A percentile compares a stretch with the other conserved stretches of the same genome.
phyloP scores from a whole-genome alignment of 1,140 invertebrate species.

The Elysia chlorotica region DNA sequence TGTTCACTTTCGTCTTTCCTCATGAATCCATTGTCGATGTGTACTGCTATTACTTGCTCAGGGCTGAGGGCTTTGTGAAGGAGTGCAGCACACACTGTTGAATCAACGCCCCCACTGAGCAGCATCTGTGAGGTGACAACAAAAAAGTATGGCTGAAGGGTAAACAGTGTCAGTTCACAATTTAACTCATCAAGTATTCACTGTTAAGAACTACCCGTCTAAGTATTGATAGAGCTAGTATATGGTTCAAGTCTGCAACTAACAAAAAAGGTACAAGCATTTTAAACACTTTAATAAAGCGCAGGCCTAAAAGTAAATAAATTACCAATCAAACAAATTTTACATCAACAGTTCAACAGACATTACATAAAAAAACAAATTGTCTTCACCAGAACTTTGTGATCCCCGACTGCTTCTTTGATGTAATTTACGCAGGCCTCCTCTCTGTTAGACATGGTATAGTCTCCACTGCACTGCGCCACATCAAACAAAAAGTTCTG shows the following conservation, averaged over 20 bases:
- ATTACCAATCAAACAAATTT: no score
- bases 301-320: no score
- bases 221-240: no score
- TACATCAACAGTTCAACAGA: not conserved
- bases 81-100: conserved; percentile 95
- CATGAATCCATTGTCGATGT: conserved; percentile 99
- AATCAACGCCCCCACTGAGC: conserved; percentile 97
- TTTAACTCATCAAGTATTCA: no score
- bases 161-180: no score
- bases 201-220: no score
- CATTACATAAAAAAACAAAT: not conserved
- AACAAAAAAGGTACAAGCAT: no score
- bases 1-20: conserved; percentile 90
- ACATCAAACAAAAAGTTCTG: conserved; percentile 95
- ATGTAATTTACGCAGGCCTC: conserved; percentile 94
- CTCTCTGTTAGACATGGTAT: conserved; percentile 87
- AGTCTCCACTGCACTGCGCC: conserved; percentile 82
- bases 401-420: conserved; percentile 83
- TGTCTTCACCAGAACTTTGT: conserved; percentile 88
- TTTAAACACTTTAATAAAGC: no score
- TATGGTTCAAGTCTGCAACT: no score
- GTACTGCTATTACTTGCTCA: conserved; percentile 93
- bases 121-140: conserved; percentile 79
- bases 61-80: conserved; percentile 85
- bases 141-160: no score